phyloP scores from a whole-genome alignment of 2,888 invertebrate species.

The Hypselothyrea guttata region DNA sequence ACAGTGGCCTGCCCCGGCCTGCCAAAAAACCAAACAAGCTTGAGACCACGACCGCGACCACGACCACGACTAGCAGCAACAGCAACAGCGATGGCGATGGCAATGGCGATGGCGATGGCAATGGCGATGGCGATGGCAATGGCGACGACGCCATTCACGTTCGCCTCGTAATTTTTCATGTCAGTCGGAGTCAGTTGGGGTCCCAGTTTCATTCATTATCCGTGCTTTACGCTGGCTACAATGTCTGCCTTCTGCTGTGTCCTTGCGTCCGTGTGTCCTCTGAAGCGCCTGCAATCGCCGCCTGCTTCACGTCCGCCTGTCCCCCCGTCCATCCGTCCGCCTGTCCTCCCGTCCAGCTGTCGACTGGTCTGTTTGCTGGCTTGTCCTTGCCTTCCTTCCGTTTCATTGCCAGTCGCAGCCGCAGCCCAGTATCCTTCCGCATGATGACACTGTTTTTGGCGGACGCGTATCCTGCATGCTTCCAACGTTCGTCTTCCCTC shows the following conservation, averaged over 20 bases:
- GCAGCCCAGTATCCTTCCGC: conserved; percentile 70
- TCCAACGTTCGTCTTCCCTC: conserved; percentile 12
- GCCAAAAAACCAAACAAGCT: conserved; percentile 67
- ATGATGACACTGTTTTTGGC: conserved; percentile 76
- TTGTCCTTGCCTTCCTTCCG: conserved; percentile 69
- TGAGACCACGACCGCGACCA: conserved; percentile 50
- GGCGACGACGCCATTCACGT: conserved; percentile 21
- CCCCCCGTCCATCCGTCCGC: conserved; percentile 2
- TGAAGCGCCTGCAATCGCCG: conserved; percentile 58
- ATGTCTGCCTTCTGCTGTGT: conserved; percentile 29
- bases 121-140: conserved; percentile 10
- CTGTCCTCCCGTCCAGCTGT: conserved; percentile 9
- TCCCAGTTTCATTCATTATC: conserved; percentile 64
- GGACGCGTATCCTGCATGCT: conserved; percentile 53
- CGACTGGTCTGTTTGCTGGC: conserved; percentile 21
- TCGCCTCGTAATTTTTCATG: conserved; percentile 68
- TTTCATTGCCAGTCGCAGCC: conserved; percentile 70
- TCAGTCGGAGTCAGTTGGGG: conserved; percentile 30
- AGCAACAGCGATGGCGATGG: conserved; percentile 14
- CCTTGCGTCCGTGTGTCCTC: conserved; percentile 24
- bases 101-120: conserved; percentile 2
- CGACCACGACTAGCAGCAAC: background rate
- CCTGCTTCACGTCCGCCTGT: conserved; percentile 50
- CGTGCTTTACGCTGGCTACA: conserved; percentile 50
- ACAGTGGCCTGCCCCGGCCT: conserved; percentile 69